Evolutionary conservation across 1,140 invertebrate genomes (phyloP).

Genomic region (Rhizoglyphus robini): DNA sequence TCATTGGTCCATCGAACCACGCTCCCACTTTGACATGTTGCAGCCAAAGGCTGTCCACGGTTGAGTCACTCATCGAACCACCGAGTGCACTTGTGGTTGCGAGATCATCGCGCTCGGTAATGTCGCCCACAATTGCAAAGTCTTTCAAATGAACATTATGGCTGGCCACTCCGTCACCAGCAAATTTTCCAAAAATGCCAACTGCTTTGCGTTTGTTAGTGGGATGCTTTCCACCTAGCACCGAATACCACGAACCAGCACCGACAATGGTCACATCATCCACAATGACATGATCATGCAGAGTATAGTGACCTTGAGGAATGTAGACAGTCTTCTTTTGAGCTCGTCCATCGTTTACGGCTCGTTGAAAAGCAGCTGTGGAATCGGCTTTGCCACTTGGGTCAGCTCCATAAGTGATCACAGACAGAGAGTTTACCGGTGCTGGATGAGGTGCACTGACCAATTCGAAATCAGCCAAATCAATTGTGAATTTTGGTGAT

Average conservation of each 20-base stretch:
- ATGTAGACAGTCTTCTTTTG: constrained; percentile 10
- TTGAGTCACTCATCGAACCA: neutral
- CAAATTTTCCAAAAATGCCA: constrained; percentile 11
- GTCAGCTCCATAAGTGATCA: neutral
- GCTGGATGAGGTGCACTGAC: neutral
- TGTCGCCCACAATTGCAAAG: constrained; percentile 6
- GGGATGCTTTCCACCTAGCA: neutral
- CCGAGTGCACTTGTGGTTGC: neutral
- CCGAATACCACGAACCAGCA: constrained; percentile 1
- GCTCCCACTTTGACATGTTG: constrained; percentile 6
- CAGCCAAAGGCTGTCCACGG: constrained; percentile 3
- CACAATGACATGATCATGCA: constrained; percentile 1
- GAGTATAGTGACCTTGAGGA: neutral
- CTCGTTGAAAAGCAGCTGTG: constrained; percentile 3
- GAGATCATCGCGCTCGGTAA: neutral
- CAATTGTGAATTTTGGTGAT: constrained; percentile 5
- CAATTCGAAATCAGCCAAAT: constrained; percentile 14
- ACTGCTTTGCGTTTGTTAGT: neutral
- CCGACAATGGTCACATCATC: neutral
- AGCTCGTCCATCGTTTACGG: neutral
- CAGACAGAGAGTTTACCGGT: neutral
- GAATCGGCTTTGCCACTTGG: neutral
- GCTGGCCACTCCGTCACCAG: neutral
- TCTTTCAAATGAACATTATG: neutral
- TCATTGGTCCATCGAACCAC: constrained; percentile 11